These are phyloP conservation scores for Acanthornis magna DNA, from an alignment of 2,797 vertebrate genomes.

Conservation along the genomic window DNA sequence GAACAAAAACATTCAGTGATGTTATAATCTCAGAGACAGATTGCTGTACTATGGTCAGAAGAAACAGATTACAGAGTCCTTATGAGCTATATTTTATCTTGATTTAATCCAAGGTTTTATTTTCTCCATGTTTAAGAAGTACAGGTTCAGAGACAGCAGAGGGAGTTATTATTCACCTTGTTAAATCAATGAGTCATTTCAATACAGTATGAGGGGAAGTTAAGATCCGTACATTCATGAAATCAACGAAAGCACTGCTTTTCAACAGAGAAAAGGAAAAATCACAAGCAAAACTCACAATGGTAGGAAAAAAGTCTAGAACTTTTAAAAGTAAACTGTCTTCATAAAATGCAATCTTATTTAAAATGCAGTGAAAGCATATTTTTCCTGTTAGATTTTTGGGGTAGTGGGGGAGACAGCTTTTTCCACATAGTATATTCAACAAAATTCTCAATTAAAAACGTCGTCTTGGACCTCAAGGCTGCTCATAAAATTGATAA, in stretches of 20 bases:
- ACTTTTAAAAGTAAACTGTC: neutral
- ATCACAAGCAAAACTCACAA: neutral
- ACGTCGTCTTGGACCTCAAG: neutral
- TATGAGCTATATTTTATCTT: neutral
- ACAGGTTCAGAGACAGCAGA: neutral
- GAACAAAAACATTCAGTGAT: neutral
- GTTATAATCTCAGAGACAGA: neutral
- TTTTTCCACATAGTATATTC: neutral
- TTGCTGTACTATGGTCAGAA: neutral
- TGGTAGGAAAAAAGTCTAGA: neutral
- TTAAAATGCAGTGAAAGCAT: neutral
- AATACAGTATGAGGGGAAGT: neutral
- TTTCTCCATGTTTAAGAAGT: neutral
- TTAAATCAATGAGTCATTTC: neutral
- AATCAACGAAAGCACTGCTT: neutral
- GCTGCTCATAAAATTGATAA: neutral
- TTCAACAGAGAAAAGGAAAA: neutral
- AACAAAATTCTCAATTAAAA: neutral
- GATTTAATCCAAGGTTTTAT: neutral
- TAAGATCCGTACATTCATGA: neutral
- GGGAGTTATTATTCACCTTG: neutral
- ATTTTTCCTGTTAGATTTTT: neutral
- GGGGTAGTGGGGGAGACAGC: fast-evolving
- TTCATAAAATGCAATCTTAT: neutral
- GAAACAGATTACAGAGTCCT: neutral